Base-by-base conservation (phyloP, 2,797 vertebrate genomes). In the Tadarida brasiliensis region DNA sequence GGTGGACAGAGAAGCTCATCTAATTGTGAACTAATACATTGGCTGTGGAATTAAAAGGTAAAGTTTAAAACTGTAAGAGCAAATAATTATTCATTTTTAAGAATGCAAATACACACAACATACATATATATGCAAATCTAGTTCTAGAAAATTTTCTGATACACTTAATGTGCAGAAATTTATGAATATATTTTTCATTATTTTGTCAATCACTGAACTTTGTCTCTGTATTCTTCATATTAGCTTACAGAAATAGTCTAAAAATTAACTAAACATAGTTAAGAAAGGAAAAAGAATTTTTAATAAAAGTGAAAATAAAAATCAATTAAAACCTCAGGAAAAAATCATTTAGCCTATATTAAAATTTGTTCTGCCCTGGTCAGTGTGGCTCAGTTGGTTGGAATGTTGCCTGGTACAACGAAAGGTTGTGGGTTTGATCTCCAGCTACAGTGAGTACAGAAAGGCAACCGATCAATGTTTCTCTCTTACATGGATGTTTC, bases 1-100 rank as follows among this genome's bases (percentile, higher is more conserved):
- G 99, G 99, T 7, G 99, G 99, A 84, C 99, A 99, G 33, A 99
- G 98, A 96, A 99, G 99, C 82, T 99, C 99, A 16, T 99, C 99
- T 98, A 99, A 98, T 7, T 99, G 99, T 51, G 99, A 99, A 39
- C 99, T 99, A 90, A 99, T 99, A 92, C 99, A 99, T 97, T 99
- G 99, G 97, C 99, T 99, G 98, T 1, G 28, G 78, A 63, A 93
- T 80, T 51, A 91, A 93, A 94, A 88, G 70, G 84, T 19, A 86
- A 88, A 83, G 67, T 87, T 93, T 84, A 95, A 95, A 63, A 87
- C 3, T 67, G 65, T 33, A 76, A 76, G 7, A 71, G 73, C 20
- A 67, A 94, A 54, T 57, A 76, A 74, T 47, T 87, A 92, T 65
- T 95, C 71, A 92, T 39, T 71, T 30, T 84, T 81, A 86, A 57